Percentiles rank a stretch among this genome's conserved stretches.
phyloP scores from a whole-genome alignment of 2,888 invertebrate species.

The Theristus sp. region DNA sequence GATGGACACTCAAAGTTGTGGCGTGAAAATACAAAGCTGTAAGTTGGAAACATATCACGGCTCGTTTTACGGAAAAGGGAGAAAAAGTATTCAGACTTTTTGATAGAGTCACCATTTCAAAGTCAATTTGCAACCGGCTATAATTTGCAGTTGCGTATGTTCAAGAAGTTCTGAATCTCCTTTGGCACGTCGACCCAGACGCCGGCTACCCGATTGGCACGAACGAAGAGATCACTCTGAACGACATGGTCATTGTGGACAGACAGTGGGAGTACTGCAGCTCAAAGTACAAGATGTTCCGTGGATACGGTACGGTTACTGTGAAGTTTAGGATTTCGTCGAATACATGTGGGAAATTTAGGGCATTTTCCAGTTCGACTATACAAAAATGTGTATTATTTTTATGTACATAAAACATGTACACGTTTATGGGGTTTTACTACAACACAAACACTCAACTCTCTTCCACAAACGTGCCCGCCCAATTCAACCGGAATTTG shows the following conservation, averaged over 20 bases:
- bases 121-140: neutral
- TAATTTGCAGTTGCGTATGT: conserved; percentile 21
- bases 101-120: conserved; percentile 6
- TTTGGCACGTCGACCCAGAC: conserved; percentile 20
- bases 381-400: no score
- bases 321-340: neutral
- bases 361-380: no score
- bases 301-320: conserved; percentile 16
- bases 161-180: conserved; percentile 22
- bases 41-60: conserved; percentile 8
- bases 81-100: no score
- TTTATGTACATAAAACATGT: neutral
- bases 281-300: conserved; percentile 25
- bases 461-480: no score
- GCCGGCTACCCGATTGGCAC: conserved; percentile 21
- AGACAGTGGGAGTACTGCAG: conserved; percentile 15
- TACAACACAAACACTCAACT: no score
- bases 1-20: conserved; percentile 21
- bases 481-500: no score
- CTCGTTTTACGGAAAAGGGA: no score
- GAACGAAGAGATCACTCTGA: conserved; percentile 22
- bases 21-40: conserved; percentile 25
- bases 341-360: no score
- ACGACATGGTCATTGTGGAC: conserved; percentile 24
- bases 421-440: neutral